Base-by-base conservation (phyloP, 2,797 vertebrate species). In the Myotis findleyi region DNA sequence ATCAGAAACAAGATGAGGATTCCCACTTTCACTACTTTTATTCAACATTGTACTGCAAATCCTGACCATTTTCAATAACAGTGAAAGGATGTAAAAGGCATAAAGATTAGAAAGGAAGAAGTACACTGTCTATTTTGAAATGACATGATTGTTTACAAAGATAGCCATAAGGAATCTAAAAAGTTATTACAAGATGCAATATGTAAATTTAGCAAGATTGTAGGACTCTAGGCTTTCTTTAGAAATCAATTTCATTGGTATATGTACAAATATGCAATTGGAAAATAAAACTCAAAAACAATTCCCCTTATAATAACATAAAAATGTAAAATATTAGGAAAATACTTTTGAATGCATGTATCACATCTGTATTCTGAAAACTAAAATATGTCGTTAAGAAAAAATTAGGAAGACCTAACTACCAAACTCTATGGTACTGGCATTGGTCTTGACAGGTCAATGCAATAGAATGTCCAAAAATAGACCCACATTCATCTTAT, bases 261-360 rank as follows among this genome's bases (percentile, higher is more conserved):
- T 53, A 17, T 36, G 85, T 18, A 44, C 4, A 72, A 66, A 3
- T 68, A n/a, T 9, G 1, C n/a, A 55, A 80, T 5, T 89, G 69
- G 13, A 88, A 90, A 88, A 93, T 81, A 21, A 38, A 93, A 92
- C 30, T 25, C 4, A 90, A 90, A 90, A 85, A 21, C 47, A 85
- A 85, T 75, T 92, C 20, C 12, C 41, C 3, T 47, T 71, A 77
- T 14, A 17, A 81, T 12, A 90, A 30, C 3, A 92, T 44, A 23
- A 57, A 68, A 47, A 90, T 66, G 10, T 33, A 71, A 88, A 94
- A 83, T 73, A 38, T 80, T 73, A 89, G 25, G 27, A 79, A 75
- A 17, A 57, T 25, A 55, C 16, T 62, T 76, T 69, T 7, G 20
- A 93, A 7, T 69, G 55, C 30, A 53, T 27, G 14, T 41, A 10